These are phyloP conservation scores for Embiotoca jacksoni DNA, from an alignment of 2,113 vertebrate species.

Conservation along the genomic window DNA sequence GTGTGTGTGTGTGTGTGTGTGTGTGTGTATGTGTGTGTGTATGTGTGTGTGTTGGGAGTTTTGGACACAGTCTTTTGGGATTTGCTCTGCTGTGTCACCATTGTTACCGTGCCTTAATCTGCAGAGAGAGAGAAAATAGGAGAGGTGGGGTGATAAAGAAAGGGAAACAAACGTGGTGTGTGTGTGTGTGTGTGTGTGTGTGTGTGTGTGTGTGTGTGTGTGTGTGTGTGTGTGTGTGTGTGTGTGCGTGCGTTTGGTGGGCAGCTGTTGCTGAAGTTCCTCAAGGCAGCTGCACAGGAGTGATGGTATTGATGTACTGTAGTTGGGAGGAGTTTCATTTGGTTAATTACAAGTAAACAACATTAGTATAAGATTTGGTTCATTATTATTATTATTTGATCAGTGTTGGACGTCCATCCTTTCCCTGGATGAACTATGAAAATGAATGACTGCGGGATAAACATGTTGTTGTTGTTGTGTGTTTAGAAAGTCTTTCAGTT, in stretches of 20 bases:
- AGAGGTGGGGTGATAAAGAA: neutral
- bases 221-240: too few relatives aligned
- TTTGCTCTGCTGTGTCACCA: slow-evolving; percentile 55
- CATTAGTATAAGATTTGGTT: too few relatives aligned
- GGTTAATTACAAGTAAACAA: neutral
- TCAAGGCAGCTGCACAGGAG: neutral
- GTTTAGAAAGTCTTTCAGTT: too few relatives aligned
- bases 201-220: too few relatives aligned
- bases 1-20: neutral
- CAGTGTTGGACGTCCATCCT: neutral
- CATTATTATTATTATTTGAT: neutral
- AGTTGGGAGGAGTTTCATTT: neutral
- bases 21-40: too few relatives aligned
- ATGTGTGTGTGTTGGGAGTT: slow-evolving; percentile 15
- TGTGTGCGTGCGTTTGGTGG: neutral
- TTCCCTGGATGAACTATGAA: neutral
- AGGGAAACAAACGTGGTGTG: neutral
- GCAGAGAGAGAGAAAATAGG: slow-evolving; percentile 12
- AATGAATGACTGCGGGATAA: neutral
- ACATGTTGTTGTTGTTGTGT: neutral
- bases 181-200: too few relatives aligned
- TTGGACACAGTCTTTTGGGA: slow-evolving; percentile 49
- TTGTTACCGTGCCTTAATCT: slow-evolving; percentile 56
- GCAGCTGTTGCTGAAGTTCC: slow-evolving; percentile 5
- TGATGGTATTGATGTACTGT: neutral